Percentiles rank a stretch among this genome's conserved stretches.
These are phyloP conservation scores for Amphiduros pacificus DNA, from an alignment of 2,888 invertebrate genomes.

Conservation along the genomic window DNA sequence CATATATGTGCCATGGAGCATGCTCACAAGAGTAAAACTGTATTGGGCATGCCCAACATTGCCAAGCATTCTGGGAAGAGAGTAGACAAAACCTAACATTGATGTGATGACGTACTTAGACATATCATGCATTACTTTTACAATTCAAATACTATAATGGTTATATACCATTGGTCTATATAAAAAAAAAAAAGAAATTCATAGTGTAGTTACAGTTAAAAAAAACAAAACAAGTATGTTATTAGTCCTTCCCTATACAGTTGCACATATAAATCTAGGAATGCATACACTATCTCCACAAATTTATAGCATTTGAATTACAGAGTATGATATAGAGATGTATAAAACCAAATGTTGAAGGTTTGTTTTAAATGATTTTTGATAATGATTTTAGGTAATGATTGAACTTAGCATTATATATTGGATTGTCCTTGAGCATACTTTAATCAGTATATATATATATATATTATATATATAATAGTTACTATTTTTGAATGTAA, in stretches of 20 bases:
- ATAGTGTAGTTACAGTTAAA: no score
- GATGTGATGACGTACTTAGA: slow-evolving; percentile 15
- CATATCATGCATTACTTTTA: slow-evolving; percentile 16
- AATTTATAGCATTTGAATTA: slow-evolving; percentile 12
- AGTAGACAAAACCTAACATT: slow-evolving; percentile 8
- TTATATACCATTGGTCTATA: no score
- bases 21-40: no score
- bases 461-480: slow-evolving; percentile 7
- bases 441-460: neutral
- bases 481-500: slow-evolving; percentile 15
- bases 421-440: neutral
- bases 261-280: no score
- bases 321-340: neutral
- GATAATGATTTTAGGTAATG: slow-evolving; percentile 14
- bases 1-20: no score
- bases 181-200: no score
- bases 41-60: no score
- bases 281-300: no score
- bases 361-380: slow-evolving; percentile 12
- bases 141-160: no score
- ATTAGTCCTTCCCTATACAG: no score
- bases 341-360: neutral
- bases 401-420: neutral
- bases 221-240: no score
- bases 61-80: slow-evolving; percentile 11